Conservation (phyloP, 2,797 vertebrate species). For the Galagoides demidoff region DNA sequence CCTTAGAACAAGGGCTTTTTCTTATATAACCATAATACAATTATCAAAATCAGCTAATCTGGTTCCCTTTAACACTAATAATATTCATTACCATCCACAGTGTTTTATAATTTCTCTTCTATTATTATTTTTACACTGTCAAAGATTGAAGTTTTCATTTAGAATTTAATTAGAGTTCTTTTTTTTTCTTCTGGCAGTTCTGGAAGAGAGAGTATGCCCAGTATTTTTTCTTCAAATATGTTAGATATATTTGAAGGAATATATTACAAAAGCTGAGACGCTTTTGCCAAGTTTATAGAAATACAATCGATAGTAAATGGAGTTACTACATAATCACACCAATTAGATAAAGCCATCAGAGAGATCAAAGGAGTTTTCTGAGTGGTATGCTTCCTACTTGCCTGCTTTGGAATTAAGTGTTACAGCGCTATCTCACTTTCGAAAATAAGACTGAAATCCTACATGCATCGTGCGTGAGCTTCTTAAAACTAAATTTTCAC, state of each 20-base stretch:
- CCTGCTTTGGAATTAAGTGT: conserved; percentile 40
- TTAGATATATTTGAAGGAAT: background rate
- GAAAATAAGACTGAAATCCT: conserved; percentile 40
- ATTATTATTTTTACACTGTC: conserved; percentile 60
- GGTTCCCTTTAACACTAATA: conserved; percentile 16
- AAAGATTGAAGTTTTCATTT: conserved; percentile 30
- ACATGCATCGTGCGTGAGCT: background rate
- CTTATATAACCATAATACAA: background rate
- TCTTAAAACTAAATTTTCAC: conserved; percentile 55
- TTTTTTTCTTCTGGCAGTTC: conserved; percentile 47
- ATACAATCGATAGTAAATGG: background rate
- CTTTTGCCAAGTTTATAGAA: conserved; percentile 55
- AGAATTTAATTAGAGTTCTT: conserved; percentile 62
- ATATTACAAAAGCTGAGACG: background rate
- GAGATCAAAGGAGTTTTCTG: conserved; percentile 20
- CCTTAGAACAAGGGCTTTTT: conserved; percentile 26
- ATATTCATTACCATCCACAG: conserved; percentile 24
- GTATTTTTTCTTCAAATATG: background rate
- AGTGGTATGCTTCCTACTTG: background rate
- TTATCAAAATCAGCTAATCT: conserved; percentile 21
- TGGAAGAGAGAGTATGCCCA: background rate
- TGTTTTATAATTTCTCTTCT: conserved; percentile 46
- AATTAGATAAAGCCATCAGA: conserved; percentile 11
- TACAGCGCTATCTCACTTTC: conserved; percentile 29
- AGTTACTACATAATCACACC: background rate